These are phyloP conservation scores for Heterotis niloticus DNA, from an alignment of 2,113 vertebrate genomes.

Conservation along the genomic window DNA sequence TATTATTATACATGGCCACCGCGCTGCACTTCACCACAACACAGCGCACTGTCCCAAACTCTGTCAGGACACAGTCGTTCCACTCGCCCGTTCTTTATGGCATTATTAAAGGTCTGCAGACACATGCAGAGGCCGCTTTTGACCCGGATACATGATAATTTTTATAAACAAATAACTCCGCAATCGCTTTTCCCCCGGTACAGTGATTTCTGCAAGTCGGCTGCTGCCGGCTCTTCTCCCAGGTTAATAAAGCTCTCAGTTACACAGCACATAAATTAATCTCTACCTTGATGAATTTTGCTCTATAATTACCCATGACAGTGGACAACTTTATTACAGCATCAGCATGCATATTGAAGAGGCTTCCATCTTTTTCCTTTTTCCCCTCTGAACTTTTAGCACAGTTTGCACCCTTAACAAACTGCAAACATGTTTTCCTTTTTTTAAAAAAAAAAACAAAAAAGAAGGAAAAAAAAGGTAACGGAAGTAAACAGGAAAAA, in stretches of 20 bases:
- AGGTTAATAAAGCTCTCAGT: not conserved
- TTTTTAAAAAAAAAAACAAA: slow-evolving; percentile 7
- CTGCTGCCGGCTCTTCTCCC: slow-evolving; percentile 32
- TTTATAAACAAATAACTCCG: slow-evolving; percentile 40
- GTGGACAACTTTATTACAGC: slow-evolving; percentile 1
- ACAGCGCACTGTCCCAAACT: too few species aligned
- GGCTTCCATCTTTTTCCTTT: not conserved
- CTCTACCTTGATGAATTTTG: not conserved
- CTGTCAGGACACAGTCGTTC: too few species aligned
- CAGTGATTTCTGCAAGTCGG: slow-evolving; percentile 25
- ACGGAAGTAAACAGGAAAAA: not conserved
- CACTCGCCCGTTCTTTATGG: too few species aligned
- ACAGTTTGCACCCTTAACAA: not conserved
- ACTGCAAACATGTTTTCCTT: not conserved
- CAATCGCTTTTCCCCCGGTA: slow-evolving; percentile 36
- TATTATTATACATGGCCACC: too few species aligned
- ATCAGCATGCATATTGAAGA: not conserved
- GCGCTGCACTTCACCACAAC: too few species aligned
- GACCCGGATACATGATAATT: slow-evolving; percentile 41
- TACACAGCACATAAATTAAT: not conserved
- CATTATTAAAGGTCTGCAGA: not conserved
- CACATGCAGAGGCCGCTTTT: slow-evolving; percentile 6
- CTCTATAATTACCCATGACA: not conserved
- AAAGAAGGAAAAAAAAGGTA: too few species aligned
- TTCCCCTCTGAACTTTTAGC: not conserved